phyloP scores from a whole-genome alignment of 2,797 vertebrate genomes.

The Pseudocheirus occidentalis region DNA sequence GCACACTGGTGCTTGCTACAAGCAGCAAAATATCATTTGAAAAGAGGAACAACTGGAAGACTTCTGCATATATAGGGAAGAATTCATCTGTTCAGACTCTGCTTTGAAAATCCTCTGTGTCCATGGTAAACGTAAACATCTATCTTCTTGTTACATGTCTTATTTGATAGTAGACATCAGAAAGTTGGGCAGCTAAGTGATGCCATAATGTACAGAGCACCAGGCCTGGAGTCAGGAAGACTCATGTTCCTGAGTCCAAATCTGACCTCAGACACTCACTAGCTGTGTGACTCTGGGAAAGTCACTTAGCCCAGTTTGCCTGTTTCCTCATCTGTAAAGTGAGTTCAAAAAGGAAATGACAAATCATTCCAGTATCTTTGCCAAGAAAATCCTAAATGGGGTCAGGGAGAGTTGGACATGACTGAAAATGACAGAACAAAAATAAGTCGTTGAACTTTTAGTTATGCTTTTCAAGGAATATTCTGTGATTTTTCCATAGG shows the following conservation, averaged over 20 bases:
- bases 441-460: background rate
- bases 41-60: background rate
- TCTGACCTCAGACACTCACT: background rate
- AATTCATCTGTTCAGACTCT: background rate
- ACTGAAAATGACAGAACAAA: background rate
- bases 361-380: background rate
- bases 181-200: background rate
- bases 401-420: background rate
- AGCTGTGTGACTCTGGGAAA: background rate
- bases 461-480: background rate
- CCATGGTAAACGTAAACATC: background rate
- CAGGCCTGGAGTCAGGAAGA: background rate
- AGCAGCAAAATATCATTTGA: background rate
- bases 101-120: background rate
- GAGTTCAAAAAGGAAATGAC: background rate
- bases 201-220: background rate
- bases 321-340: background rate
- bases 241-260: background rate
- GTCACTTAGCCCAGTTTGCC: background rate
- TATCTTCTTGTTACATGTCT: background rate
- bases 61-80: background rate
- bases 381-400: background rate
- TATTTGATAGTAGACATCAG: background rate
- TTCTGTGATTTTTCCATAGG: background rate
- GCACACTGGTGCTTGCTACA: background rate